Percentiles rank a stretch among this genome's conserved stretches.
Evolutionary conservation across 2,888 invertebrate species (phyloP).

Genomic region (Chrysolina americana): DNA sequence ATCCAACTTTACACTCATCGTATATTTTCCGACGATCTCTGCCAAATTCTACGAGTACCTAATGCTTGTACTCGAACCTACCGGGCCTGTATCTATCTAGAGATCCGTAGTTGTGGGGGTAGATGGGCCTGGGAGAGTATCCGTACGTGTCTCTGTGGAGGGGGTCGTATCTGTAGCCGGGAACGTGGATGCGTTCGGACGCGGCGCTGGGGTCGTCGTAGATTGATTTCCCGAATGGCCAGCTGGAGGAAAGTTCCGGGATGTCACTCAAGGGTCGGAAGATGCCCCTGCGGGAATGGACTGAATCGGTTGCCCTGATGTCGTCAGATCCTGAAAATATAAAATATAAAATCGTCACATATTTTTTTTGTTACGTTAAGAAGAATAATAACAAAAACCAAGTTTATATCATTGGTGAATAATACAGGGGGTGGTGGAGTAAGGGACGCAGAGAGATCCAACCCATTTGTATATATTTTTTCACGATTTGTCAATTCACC

Average conservation of each 20-base stretch:
- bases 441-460: too few species aligned
- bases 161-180: slow-evolving; percentile 92
- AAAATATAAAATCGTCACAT: background rate
- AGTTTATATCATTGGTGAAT: too few species aligned
- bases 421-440: too few species aligned
- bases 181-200: slow-evolving; percentile 87
- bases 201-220: slow-evolving; percentile 87
- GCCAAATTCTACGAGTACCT: slow-evolving; percentile 40
- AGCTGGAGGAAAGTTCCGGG: slow-evolving; percentile 80
- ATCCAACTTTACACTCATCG: background rate
- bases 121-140: slow-evolving; percentile 90
- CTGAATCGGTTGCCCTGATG: slow-evolving; percentile 86
- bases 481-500: too few species aligned
- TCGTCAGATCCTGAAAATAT: slow-evolving; percentile 86
- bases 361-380: too few species aligned
- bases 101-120: slow-evolving; percentile 86
- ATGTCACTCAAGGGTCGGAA: slow-evolving; percentile 79
- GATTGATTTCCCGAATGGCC: slow-evolving; percentile 88
- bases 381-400: too few species aligned
- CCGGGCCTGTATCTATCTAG: slow-evolving; percentile 88
- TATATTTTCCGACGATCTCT: slow-evolving; percentile 31
- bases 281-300: slow-evolving; percentile 75
- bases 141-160: slow-evolving; percentile 93
- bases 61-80: slow-evolving; percentile 73
- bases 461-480: too few species aligned